A percentile compares a stretch with the other conserved stretches of the same genome.
phyloP scores from a whole-genome alignment of 2,113 vertebrate genomes.

The Pelodiscus sinensis region DNA sequence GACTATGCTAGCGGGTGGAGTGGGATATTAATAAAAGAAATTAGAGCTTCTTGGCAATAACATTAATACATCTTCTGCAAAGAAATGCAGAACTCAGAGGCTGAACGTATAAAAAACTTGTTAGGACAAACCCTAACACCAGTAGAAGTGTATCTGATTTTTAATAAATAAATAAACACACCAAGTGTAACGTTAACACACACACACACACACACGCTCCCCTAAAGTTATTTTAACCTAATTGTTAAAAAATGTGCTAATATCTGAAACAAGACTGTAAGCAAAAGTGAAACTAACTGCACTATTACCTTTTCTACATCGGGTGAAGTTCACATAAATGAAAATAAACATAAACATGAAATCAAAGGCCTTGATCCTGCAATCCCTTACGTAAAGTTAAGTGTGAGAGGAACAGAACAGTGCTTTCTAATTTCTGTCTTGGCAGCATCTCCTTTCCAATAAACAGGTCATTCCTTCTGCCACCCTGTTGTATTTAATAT shows the following conservation, averaged over 20 bases:
- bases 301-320: background rate
- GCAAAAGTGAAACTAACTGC: background rate
- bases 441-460: background rate
- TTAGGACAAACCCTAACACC: background rate
- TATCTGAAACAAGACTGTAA: background rate
- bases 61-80: background rate
- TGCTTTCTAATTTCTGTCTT: constrained; percentile 1
- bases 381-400: background rate
- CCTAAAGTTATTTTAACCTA: background rate
- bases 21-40: background rate
- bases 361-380: background rate
- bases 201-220: background rate
- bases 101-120: background rate
- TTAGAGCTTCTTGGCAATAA: background rate
- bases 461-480: background rate
- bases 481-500: constrained; percentile 23
- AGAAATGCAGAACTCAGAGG: background rate
- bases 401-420: background rate
- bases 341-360: background rate
- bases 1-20: background rate
- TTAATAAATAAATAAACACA: background rate
- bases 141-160: background rate
- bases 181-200: background rate
- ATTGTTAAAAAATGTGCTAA: background rate
- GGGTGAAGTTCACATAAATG: background rate